Evolutionary conservation across 2,113 vertebrate genomes (phyloP).

Genomic region (Potamarius usumacintae): DNA sequence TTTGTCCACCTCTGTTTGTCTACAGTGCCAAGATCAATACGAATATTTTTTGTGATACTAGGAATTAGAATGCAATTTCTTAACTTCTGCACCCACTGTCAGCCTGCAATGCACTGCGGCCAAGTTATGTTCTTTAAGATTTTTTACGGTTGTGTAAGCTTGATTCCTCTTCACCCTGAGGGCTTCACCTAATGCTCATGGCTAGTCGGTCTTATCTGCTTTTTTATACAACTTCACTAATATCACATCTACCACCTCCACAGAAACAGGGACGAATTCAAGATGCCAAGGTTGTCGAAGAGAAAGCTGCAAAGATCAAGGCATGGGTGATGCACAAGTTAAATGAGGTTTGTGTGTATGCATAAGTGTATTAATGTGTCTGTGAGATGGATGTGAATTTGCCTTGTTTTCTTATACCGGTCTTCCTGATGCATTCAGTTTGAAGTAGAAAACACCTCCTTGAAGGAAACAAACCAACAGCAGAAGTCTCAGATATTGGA

Average conservation of each 20-base stretch:
- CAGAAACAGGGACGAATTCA: constrained; percentile 90
- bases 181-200: background rate
- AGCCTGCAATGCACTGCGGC: background rate
- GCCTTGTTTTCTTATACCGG: background rate
- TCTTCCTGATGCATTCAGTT: constrained; percentile 71
- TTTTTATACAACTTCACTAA: background rate
- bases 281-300: constrained; percentile 95
- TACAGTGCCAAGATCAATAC: background rate
- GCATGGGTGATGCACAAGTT: constrained; percentile 97
- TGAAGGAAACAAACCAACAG: constrained; percentile 85
- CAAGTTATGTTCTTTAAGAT: background rate
- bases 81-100: background rate
- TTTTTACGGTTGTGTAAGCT: background rate
- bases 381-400: background rate
- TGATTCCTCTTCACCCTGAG: background rate
- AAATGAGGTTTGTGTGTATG: constrained; percentile 79
- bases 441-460: constrained; percentile 88
- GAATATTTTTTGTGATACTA: background rate
- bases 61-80: background rate
- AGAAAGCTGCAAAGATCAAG: constrained; percentile 98
- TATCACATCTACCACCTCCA: background rate
- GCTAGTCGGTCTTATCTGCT: background rate
- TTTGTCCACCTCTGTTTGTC: too few species aligned
- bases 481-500: constrained; percentile 85
- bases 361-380: background rate